These are phyloP conservation scores for Drosophila atroscutellata DNA, from an alignment of 2,888 invertebrate genomes.

Conservation along the genomic window DNA sequence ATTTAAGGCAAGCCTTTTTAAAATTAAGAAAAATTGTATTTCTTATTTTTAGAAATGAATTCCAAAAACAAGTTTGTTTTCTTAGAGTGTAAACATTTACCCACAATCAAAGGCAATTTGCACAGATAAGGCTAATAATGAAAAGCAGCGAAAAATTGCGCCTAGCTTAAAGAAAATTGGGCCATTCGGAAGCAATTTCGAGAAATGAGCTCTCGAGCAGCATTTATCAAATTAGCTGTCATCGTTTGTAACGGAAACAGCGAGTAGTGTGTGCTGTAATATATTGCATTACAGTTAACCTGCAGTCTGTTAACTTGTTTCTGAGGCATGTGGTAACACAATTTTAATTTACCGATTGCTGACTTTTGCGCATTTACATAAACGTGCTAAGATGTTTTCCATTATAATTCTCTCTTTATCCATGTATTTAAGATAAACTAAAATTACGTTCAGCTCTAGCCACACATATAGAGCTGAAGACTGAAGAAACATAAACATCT, in stretches of 20 bases:
- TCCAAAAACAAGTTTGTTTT: not conserved
- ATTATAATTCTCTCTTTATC: not conserved
- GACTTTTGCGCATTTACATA: not conserved
- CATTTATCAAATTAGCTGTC: conserved; percentile 56
- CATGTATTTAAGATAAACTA: not conserved
- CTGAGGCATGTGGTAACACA: conserved; percentile 14
- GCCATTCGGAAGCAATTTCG: conserved; percentile 41
- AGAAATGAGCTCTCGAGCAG: conserved; percentile 12
- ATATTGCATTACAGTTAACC: not conserved
- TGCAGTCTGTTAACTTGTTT: not conserved
- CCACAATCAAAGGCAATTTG: not conserved
- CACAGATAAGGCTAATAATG: conserved; percentile 4
- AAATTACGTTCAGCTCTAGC: not conserved
- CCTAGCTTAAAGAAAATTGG: conserved; percentile 34
- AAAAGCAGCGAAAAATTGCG: conserved; percentile 34
- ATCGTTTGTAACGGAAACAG: conserved; percentile 29
- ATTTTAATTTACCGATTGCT: conserved; percentile 12
- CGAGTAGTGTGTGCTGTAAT: conserved; percentile 17
- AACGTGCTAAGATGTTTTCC: not conserved
- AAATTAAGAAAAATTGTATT: not conserved
- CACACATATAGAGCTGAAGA: not conserved
- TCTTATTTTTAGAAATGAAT: not conserved
- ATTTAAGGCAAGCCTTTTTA: not conserved
- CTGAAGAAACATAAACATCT: too few species aligned
- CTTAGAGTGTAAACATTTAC: not conserved